phyloP scores from a whole-genome alignment of 2,113 vertebrate genomes.

The Sphaerodactylus townsendi region DNA sequence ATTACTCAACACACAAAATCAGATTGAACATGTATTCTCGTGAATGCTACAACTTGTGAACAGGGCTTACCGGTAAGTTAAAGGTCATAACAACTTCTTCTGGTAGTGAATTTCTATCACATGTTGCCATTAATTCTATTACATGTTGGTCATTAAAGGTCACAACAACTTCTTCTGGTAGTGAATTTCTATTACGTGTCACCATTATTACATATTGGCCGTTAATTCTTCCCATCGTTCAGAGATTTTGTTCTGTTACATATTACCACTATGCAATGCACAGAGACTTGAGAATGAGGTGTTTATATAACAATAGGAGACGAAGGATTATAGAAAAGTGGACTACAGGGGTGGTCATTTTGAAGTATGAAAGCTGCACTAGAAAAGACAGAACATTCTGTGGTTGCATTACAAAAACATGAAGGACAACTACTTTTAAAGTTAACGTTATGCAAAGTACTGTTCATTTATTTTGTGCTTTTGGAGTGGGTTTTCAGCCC shows the following conservation, averaged over 20 bases:
- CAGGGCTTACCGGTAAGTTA: no score
- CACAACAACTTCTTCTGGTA: no score
- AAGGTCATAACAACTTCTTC: neutral
- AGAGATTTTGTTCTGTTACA: neutral
- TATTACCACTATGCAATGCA: neutral
- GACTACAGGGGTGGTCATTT: neutral
- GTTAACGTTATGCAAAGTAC: conserved; percentile 34
- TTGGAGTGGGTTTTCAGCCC: conserved; percentile 35
- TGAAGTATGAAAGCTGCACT: neutral
- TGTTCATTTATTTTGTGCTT: conserved; percentile 22
- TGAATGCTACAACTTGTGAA: no score
- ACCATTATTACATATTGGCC: no score
- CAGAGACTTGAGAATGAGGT: neutral
- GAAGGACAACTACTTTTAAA: neutral
- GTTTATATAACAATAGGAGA: neutral
- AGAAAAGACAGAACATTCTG: neutral
- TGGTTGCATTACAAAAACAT: neutral
- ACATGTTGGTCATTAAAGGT: no score
- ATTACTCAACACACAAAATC: no score
- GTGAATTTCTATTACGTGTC: neutral
- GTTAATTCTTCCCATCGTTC: neutral
- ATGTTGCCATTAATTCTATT: no score
- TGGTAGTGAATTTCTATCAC: neutral
- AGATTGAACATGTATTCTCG: no score
- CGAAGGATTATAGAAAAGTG: neutral